Base-by-base conservation (phyloP, 2,113 vertebrate species). In the Alligator sinensis region DNA sequence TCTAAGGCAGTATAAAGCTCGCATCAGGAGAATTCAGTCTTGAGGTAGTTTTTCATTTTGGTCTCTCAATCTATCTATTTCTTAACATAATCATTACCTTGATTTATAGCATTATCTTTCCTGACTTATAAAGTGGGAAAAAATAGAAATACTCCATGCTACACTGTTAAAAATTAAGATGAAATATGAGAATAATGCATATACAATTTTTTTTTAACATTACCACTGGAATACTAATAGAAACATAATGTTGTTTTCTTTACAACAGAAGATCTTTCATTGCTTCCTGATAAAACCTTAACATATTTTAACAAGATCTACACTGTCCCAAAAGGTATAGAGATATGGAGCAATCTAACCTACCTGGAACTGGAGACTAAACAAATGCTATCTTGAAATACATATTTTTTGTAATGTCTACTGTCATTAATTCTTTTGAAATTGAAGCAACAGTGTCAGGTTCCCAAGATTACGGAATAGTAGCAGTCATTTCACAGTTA, bases 91-190 rank as follows among this genome's bases (percentile, higher is more conserved):
- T 77, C 59, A 63, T 30, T n/a, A 47, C 77, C 61, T 27, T 82
- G 38, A 74, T 79, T 87, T 93, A 72, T 77, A 24, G 70, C 18
- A 79, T 38, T 34, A 86, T 61, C 81, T 57, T 74, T 88, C 25
- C 54, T 83, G 57, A 28, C 18, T 17, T 61, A 84, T 19, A 87
- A 90, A 79, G 27, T 68, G 4, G 76, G 11, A 3, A 4, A 2
- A 86, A 59, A 72, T 60, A 88, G 4, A 83, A 84, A 3, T 77
- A 34, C 47, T 19, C 12, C 11, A 70, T n/a, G 18, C 61, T 72
- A 70, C 58, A 60, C 58, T 79, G 72, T 21, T 64, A 78, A 81
- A 87, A 83, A 86, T 76, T 86, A 87, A 89, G 92, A 97, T 77
- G 13, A 76, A 86, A 15, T 68, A 81, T 57, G 16, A 70, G 59